Evolutionary conservation across 2,113 vertebrate species (phyloP).

Genomic region (Girardinichthys multiradiatus): DNA sequence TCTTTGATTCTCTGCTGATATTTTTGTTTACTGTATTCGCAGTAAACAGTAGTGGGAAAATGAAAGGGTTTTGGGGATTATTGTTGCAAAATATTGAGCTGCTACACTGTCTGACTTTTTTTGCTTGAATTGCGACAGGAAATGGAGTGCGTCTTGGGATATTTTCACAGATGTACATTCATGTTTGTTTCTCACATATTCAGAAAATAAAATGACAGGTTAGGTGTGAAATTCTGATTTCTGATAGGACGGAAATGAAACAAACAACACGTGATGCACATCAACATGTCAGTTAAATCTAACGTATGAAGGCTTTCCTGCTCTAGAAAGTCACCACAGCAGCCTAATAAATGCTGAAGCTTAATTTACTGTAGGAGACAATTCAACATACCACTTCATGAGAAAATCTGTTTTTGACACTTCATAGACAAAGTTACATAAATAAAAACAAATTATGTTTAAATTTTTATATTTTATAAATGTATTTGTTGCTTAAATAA

Average conservation of each 20-base stretch:
- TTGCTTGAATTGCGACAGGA: background rate
- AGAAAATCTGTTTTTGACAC: too few species aligned
- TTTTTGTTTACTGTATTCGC: background rate
- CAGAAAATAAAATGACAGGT: constrained; percentile 4
- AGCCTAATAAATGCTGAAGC: background rate
- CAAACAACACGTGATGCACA: background rate
- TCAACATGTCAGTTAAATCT: constrained; percentile 2
- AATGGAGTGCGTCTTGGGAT: background rate
- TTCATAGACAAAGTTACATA: too few species aligned
- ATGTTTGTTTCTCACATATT: constrained; percentile 1
- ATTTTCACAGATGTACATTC: background rate
- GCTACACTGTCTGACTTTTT: background rate
- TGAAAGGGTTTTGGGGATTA: background rate
- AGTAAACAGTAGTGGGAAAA: background rate
- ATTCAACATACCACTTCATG: too few species aligned
- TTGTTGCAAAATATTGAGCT: background rate
- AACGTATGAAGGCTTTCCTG: background rate
- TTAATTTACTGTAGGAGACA: background rate
- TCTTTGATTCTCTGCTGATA: background rate
- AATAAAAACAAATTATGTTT: too few species aligned
- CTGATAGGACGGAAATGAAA: background rate
- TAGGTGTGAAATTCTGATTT: constrained; percentile 14
- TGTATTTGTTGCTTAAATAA: background rate
- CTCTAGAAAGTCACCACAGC: background rate
- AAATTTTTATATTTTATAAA: background rate